Evolutionary conservation across 2,113 vertebrate species (phyloP), one percentile per base, ranked within the genome.

Genomic region (Vidua macroura): DNA sequence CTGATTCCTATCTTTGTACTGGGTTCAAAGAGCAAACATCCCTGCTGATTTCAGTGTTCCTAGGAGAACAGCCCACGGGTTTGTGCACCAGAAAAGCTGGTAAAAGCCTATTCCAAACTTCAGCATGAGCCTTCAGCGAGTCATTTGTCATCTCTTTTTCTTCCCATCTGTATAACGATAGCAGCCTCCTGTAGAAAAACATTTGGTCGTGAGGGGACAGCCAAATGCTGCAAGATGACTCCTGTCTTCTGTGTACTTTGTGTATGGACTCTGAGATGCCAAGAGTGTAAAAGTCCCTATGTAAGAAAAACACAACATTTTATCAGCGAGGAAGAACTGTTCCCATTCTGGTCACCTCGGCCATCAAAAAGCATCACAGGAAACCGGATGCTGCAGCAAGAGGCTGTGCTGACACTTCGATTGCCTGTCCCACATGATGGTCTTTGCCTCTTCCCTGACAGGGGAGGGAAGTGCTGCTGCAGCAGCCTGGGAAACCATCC

Each of bases 401-500:
- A 90, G 73, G 48, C 83, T 0, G 0, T 4, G 2, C 83, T 81
- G 39, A 79, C 83, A 53, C 60, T 79, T 25, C 11, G 3, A 6
- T 35, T 56, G 46, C 64, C 68, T 76, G 90, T 95, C 8, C 1
- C 25, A 33, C 41, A n/a, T 2, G 3, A 83, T 37, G 68, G 44
- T 83, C 76, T 90, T 86, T 81, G 72, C 88, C 44, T 90, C 43
- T 11, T 53, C 66, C 15, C 43, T 55, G 62, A 13, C 0, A 4
- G 37, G 44, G 76, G 58, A 94, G 83, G 80, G 88, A 63, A 55
- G 13, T 39, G 58, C 60, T 0, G 7, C 70, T 51, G 78, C 46
- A 31, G 84, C 59, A 73, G 85, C 72, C 88, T 72, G 88, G 95
- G 93, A 94, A 94, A 58, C 66, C 73, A 24, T 92, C 94, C 95